Base-by-base conservation (phyloP, 2,888 invertebrate species). In the Lordiphosa andalusiaca region DNA sequence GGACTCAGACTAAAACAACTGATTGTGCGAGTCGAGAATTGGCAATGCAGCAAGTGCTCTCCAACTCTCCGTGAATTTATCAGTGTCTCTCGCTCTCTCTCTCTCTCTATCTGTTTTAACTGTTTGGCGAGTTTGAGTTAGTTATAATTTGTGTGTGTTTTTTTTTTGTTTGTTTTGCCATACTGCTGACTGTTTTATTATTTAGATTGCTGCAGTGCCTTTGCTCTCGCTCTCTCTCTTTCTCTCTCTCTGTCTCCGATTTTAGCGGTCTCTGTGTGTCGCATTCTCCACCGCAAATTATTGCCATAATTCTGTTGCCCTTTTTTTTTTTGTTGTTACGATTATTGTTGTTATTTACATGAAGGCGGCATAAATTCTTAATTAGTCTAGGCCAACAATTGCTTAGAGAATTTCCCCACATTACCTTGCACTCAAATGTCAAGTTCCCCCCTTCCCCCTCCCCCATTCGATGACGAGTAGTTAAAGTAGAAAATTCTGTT, bases 241-340 rank as follows among this genome's bases (percentile, higher is more conserved):
- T 30, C 44, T 13, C 35, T n/a, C n/a, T n/a, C n/a, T n/a, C n/a
- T n/a, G 16, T 16, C n/a, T 53, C 40, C 55, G 57, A 46, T 47
- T 56, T 63, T 51, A 58, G 56, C 72, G 59, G 61, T 47, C 41
- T 53, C 19, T 46, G 42, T 64, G 16, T 71, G 42, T 59, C 68
- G 76, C 76, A 66, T 81, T 84, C 77, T 84, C 82, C 48, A 71
- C 44, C 53, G 69, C 62, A 82, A 77, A 84, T 82, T 72, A 80
- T 81, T 77, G 78, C 73, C 56, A 73, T 77, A 77, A 60, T 60
- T 35, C 10, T 39, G 16, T 23, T 12, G 30, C 33, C 23, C 25
- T 33, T 38, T 53, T 66, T 52, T 63, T 63, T 66, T 47, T 52
- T 57, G 65, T 48, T 62, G 54, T 60, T 54, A 56, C 54, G 68